These are phyloP conservation scores for Kryptolebias marmoratus DNA, from an alignment of 2,113 vertebrate species.

Conservation along the genomic window DNA sequence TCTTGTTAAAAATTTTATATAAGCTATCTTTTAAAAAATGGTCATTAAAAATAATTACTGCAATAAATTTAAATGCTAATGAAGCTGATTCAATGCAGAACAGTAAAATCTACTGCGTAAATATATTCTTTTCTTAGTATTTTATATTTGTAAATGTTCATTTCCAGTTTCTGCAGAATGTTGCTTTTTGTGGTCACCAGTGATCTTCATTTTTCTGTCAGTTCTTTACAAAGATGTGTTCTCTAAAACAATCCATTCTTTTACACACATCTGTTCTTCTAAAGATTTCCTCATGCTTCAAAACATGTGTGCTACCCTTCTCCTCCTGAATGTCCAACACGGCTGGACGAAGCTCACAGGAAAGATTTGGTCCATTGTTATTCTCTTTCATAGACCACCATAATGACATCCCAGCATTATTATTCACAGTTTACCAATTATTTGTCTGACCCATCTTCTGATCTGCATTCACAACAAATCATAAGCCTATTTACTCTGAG, in stretches of 20 bases:
- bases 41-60: too few species aligned
- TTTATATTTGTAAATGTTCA: background rate
- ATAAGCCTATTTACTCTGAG: conserved; percentile 42
- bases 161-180: background rate
- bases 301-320: background rate
- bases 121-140: too few species aligned
- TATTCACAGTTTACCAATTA: conserved; percentile 66
- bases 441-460: conserved; percentile 40
- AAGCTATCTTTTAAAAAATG: too few species aligned
- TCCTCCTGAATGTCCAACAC: background rate
- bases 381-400: conserved; percentile 13
- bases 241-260: background rate
- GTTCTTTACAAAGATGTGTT: background rate
- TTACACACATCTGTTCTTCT: conserved; percentile 16
- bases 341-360: background rate
- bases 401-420: conserved; percentile 44
- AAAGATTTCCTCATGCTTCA: conserved; percentile 18
- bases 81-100: too few species aligned
- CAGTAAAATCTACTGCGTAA: too few species aligned
- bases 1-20: too few species aligned
- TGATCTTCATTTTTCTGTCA: background rate
- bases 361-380: conserved; percentile 28
- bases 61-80: too few species aligned
- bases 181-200: too few species aligned
- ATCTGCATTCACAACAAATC: conserved; percentile 38